Evolutionary conservation across 2,888 invertebrate species (phyloP), one percentile per base, ranked within the genome.

Genomic region (Zootermopsis nevadensis): DNA sequence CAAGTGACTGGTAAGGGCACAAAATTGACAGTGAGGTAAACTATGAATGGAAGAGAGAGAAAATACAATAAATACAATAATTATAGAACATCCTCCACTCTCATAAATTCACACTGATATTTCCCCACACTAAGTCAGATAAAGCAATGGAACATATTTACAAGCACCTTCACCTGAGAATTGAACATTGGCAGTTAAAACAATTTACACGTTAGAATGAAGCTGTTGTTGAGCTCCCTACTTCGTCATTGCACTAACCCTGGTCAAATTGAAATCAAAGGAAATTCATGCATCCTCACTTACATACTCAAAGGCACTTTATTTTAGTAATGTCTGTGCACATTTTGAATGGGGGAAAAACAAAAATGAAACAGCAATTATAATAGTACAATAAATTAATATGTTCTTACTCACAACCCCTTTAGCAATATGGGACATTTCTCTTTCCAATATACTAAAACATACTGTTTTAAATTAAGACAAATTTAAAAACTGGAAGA

Each of bases 131-230:
- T 24, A 33, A 72, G 72, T 72, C 72, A 72, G 31, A 79, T 19
- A 79, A 55, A 79, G 60, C 60, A 66, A 79, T 60, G 60, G 27
- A 79, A 79, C 60, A 79, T 79, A 79, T 79, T 35, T 79, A 79
- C 79, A 79, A 79, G 79, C 79, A 79, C 79, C 79, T 60, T 79
- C 60, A 79, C 79, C 79, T 79, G 79, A 79, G 79, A 79, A 79
- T 79, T 79, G 60, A 79, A 79, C 60, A 79, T 79, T 66, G 79
- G 66, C 79, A 79, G 66, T 79, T 77, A 77, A 76, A 77, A 77
- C 48, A 77, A 77, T 69, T 69, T 69, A 69, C 31, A 69, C 31
- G 19, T 69, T 74, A 74, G 74, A 74, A 74, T 38, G 38, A 74
- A 74, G 74, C 74, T 72, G 69, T 69, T 69, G 69, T 69, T 69